Conservation (phyloP, 2,888 invertebrate species). For the Physocephala rufipes region DNA sequence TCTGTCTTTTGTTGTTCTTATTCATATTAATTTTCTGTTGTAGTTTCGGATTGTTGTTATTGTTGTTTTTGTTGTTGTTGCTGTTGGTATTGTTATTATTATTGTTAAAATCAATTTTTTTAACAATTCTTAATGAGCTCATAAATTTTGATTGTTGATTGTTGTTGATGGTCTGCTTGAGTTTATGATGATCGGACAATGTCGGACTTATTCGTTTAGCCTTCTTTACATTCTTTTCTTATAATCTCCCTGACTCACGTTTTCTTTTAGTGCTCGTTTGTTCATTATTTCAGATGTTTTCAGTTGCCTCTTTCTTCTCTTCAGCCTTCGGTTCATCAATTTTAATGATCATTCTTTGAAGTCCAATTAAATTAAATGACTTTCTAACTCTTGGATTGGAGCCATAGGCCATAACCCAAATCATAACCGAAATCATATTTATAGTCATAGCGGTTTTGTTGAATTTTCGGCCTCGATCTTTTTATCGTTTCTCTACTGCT, state of each 20-base stretch:
- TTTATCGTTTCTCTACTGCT: not conserved
- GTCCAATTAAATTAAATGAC: conserved; percentile 34
- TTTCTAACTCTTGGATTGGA: conserved; percentile 14
- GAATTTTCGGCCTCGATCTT: not conserved
- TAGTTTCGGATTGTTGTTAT: no score
- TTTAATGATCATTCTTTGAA: conserved; percentile 30
- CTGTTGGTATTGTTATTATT: conserved; percentile 23
- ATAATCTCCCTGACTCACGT: no score
- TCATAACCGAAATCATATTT: no score
- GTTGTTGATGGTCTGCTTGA: not conserved
- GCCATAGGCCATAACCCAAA: conserved; percentile 7
- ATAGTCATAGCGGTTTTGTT: not conserved
- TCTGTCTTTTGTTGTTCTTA: not conserved
- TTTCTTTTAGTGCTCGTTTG: no score
- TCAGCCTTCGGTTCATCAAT: conserved; percentile 6
- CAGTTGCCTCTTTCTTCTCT: not conserved
- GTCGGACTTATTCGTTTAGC: no score
- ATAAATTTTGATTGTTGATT: conserved; percentile 40
- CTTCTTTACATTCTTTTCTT: not conserved
- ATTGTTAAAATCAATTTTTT: conserved; percentile 41
- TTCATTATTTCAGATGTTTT: not conserved
- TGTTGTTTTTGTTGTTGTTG: not conserved
- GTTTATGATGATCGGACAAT: not conserved
- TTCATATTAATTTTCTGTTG: not conserved
- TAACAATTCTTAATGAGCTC: conserved; percentile 46